A percentile compares a stretch with the other conserved stretches of the same genome.
phyloP scores from a whole-genome alignment of 2,113 vertebrate species.

The Geococcyx californianus region DNA sequence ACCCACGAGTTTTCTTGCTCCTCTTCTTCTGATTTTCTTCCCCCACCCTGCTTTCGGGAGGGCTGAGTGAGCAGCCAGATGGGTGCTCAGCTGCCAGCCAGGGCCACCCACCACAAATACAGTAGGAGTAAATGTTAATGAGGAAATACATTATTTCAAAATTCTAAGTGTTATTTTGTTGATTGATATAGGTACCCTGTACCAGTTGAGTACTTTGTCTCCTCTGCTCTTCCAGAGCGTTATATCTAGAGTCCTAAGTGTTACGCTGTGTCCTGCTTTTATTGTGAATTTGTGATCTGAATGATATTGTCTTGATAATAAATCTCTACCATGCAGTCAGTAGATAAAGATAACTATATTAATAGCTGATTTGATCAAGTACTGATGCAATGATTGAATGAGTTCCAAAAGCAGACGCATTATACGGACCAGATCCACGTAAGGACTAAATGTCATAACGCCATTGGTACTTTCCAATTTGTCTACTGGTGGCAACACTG shows the following conservation, averaged over 20 bases:
- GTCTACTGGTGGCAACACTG: not conserved
- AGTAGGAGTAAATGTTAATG: not conserved
- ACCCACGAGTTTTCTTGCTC: not conserved
- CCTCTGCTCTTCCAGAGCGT: not conserved
- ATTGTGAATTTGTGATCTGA: not conserved
- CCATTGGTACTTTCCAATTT: not conserved
- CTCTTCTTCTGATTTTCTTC: not conserved
- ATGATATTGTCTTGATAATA: not conserved
- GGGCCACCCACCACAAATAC: not conserved
- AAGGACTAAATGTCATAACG: not conserved
- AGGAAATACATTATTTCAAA: not conserved
- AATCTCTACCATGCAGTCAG: not conserved
- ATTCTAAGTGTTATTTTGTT: not conserved
- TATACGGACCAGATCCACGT: fast-evolving
- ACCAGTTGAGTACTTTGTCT: not conserved
- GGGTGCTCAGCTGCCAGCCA: not conserved
- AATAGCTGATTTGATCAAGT: not conserved
- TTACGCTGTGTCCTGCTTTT: not conserved
- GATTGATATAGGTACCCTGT: not conserved
- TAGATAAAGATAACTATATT: not conserved
- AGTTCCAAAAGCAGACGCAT: not conserved
- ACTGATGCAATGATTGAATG: not conserved
- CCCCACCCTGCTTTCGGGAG: no score
- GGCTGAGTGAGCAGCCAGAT: not conserved
- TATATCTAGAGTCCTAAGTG: not conserved